Evolutionary conservation across 2,888 invertebrate genomes (phyloP).

Genomic region (Epinotia demarniana): DNA sequence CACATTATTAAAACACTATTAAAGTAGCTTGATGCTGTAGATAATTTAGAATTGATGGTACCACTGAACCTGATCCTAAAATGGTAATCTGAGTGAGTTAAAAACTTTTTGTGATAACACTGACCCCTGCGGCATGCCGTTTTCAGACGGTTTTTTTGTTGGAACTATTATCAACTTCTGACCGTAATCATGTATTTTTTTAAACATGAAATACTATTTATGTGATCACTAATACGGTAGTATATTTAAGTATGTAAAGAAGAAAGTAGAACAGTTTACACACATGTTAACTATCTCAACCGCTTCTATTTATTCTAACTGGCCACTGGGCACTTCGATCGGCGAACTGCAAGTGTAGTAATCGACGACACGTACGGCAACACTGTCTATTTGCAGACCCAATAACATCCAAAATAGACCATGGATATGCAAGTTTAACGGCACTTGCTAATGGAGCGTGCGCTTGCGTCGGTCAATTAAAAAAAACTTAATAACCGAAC

Average conservation of each 20-base stretch:
- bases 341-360: conserved; percentile 39
- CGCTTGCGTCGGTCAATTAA: conserved; percentile 17
- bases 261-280: conserved; percentile 20
- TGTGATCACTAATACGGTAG: neutral
- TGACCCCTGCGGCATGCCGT: conserved; percentile 7
- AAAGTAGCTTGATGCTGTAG: conserved; percentile 2
- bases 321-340: conserved; percentile 31
- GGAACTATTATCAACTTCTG: neutral
- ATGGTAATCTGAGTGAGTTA: neutral
- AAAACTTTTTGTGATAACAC: neutral
- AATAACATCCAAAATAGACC: conserved; percentile 56
- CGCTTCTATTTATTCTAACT: conserved; percentile 34
- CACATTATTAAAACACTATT: conserved; percentile 4
- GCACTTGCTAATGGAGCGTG: conserved; percentile 68
- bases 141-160: conserved; percentile 1
- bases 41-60: conserved; percentile 3
- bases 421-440: conserved; percentile 61
- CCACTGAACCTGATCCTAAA: neutral
- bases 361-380: conserved; percentile 41
- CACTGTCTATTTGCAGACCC: conserved; percentile 50
- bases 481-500: conserved; percentile 32
- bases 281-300: conserved; percentile 32
- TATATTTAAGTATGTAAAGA: neutral
- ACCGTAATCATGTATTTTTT: neutral
- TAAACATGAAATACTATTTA: neutral